phyloP scores from a whole-genome alignment of 2,797 vertebrate genomes.

The Sebastes itinus region DNA sequence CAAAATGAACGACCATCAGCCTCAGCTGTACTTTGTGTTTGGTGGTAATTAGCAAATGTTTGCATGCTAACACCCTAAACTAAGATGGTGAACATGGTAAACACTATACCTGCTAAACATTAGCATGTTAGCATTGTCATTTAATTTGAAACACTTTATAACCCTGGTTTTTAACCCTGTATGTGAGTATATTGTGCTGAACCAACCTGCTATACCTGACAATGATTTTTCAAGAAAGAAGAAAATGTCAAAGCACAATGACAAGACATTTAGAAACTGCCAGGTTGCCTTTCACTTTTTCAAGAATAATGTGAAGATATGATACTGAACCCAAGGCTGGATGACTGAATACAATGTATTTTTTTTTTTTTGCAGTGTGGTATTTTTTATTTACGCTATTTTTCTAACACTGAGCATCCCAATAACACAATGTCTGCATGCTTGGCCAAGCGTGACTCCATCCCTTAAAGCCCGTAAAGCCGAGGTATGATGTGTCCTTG shows the following conservation, averaged over 20 bases:
- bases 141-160: neutral
- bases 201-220: neutral
- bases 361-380: neutral
- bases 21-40: neutral
- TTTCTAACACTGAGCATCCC: neutral
- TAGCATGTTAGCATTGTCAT: neutral
- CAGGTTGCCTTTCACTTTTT: neutral
- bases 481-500: conserved; percentile 46
- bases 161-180: neutral
- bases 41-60: neutral
- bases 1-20: neutral
- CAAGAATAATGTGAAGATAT: neutral
- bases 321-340: neutral
- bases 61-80: neutral
- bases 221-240: neutral
- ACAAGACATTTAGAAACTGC: neutral
- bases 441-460: conserved; percentile 25
- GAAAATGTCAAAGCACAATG: neutral
- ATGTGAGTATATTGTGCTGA: neutral
- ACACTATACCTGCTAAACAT: neutral
- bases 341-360: neutral
- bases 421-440: conserved; percentile 16
- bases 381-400: neutral
- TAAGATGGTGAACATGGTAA: neutral
- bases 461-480: conserved; percentile 25